phyloP scores from a whole-genome alignment of 2,888 invertebrate genomes.

The Agrilus biguttatus region DNA sequence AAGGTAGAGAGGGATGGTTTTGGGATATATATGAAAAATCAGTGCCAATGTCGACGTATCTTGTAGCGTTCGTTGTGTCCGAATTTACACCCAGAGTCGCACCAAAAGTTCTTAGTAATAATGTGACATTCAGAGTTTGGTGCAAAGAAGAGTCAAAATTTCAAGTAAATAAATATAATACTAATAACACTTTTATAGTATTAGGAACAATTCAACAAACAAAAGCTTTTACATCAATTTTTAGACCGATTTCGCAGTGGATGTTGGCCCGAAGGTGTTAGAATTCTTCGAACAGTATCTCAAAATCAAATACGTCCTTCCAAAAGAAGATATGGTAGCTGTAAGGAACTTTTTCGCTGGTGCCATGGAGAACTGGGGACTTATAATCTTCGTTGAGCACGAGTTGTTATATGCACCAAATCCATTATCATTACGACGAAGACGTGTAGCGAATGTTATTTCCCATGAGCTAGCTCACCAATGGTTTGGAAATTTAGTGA shows the following conservation, averaged over 20 bases:
- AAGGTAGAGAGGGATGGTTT: constrained; percentile 42
- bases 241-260: constrained; percentile 57
- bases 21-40: constrained; percentile 60
- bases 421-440: constrained; percentile 43
- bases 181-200: too few relatives aligned
- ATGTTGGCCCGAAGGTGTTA: constrained; percentile 60
- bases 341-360: constrained; percentile 65
- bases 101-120: constrained; percentile 23
- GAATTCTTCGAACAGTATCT: constrained; percentile 61
- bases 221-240: constrained; percentile 12
- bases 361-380: constrained; percentile 68
- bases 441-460: constrained; percentile 44
- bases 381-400: constrained; percentile 67
- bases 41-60: constrained; percentile 87
- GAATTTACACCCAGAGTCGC: constrained; percentile 50
- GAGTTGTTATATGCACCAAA: constrained; percentile 47
- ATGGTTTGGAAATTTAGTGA: constrained; percentile 75
- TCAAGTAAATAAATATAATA: too few relatives aligned
- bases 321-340: constrained; percentile 69
- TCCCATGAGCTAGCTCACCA: too few relatives aligned
- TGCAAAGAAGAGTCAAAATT: constrained; percentile 49
- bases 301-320: constrained; percentile 54
- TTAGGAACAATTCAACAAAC: too few relatives aligned
- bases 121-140: constrained; percentile 54
- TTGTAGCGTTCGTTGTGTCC: constrained; percentile 71